Evolutionary conservation across 2,113 vertebrate species (phyloP).

Genomic region (Percopsis transmontana): DNA sequence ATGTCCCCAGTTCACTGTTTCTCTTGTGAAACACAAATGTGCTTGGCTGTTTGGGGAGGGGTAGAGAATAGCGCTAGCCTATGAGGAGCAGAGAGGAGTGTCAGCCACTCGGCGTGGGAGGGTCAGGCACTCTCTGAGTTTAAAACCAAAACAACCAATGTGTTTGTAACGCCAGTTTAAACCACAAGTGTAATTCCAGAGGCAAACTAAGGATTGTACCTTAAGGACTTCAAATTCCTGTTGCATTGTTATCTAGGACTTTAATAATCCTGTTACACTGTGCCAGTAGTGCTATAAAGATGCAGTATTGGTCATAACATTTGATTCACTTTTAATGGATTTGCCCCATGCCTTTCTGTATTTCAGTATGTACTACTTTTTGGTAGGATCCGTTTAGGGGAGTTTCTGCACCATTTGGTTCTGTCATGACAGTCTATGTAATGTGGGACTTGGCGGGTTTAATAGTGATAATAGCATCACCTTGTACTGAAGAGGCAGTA

Average conservation of each 20-base stretch:
- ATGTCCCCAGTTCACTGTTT: not conserved
- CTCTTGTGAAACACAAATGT: no score
- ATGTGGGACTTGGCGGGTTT: conserved; percentile 19
- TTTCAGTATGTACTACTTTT: conserved; percentile 1
- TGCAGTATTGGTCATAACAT: no score
- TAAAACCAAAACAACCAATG: no score
- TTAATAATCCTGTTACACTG: not conserved
- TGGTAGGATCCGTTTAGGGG: conserved; percentile 4
- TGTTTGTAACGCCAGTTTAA: no score
- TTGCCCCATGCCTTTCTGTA: no score
- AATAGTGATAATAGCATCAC: conserved; percentile 43
- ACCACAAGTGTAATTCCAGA: no score
- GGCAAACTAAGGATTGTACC: no score
- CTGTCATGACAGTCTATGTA: conserved; percentile 33
- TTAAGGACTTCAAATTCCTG: not conserved
- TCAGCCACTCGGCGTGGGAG: not conserved
- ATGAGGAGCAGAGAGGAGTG: not conserved
- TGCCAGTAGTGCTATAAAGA: not conserved
- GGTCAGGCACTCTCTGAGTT: no score
- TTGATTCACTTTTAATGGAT: no score
- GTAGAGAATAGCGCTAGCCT: no score
- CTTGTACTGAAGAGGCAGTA: conserved; percentile 12
- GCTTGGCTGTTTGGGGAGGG: not conserved
- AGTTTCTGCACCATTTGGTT: conserved; percentile 6
- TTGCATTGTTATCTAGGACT: not conserved